phyloP scores from a whole-genome alignment of 2,113 vertebrate genomes.

The Callospermophilus lateralis region DNA sequence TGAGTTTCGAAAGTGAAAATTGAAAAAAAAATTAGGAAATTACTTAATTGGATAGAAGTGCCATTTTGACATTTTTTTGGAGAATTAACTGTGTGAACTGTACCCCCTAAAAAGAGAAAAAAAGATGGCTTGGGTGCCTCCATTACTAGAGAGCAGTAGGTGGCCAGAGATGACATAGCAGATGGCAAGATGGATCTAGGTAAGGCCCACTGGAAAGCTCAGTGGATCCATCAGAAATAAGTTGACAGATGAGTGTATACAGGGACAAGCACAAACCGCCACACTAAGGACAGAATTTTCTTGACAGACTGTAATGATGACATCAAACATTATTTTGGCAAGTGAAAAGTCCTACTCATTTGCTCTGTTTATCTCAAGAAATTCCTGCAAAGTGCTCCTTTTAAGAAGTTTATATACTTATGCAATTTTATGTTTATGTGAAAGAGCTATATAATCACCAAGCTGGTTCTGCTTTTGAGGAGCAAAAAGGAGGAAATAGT shows the following conservation, averaged over 20 bases:
- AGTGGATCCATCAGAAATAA: background rate
- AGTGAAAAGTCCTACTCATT: constrained; percentile 54
- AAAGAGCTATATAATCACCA: constrained; percentile 27
- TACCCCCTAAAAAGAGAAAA: background rate
- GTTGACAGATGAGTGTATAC: background rate
- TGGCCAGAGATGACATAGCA: constrained; percentile 9
- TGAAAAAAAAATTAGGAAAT: constrained; percentile 18
- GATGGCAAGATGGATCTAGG: constrained; percentile 50
- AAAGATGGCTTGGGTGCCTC: background rate
- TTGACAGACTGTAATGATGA: background rate
- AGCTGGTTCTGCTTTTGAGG: constrained; percentile 11
- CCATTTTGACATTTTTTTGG: background rate
- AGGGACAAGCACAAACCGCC: background rate
- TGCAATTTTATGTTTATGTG: constrained; percentile 56
- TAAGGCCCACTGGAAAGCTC: background rate
- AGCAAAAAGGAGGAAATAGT: constrained; percentile 18
- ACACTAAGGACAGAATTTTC: background rate
- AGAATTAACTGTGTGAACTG: background rate
- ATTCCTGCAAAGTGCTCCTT: constrained; percentile 35
- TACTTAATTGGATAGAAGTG: background rate
- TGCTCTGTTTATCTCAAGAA: constrained; percentile 58
- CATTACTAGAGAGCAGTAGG: constrained; percentile 50
- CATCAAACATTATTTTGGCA: constrained; percentile 20
- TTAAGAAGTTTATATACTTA: constrained; percentile 54
- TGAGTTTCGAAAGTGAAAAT: constrained; percentile 28